Base-by-base conservation (phyloP, 2,113 vertebrate genomes). In the Hystrix brachyura region DNA sequence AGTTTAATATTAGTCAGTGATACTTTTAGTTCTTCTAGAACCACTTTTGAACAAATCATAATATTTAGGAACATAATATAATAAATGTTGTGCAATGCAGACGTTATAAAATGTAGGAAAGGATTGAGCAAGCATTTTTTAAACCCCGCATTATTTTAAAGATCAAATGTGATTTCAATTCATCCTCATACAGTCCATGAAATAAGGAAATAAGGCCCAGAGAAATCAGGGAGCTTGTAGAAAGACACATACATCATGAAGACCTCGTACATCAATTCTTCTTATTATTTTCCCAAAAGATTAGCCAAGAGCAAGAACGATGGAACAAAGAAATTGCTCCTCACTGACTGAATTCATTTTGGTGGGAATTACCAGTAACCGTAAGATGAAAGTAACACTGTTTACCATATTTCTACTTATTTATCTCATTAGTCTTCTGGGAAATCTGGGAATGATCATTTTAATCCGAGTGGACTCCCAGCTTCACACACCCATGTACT, bases 401-500 rank as follows among this genome's bases (percentile, higher is more conserved):
- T 97, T 96, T 15, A 34, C 1, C 2, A 8, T 23, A 0, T 81
- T 93, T 59, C 57, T 95, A 29, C 0, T 74, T 32, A 3, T 93
- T 67, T 96, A 91, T 17, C 32, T 95, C 11, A n/a, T 46, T 48
- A 86, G 5, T 46, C 4, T 97, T n/a, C 6, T 95, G 25, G 78
- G 53, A 29, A 95, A 97, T n/a, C 1, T 93, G 78, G 76, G 76
- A 0, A 94, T 88, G 38, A 51, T 94, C 34, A 71, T 83, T 2
- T 57, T 91, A 17, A 95, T 94, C 12, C 55, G 51, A 60, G 29
- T 81, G 43, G 64, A 86, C 1, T 8, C 74, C 15, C 46, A 92
- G 7, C 80, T 97, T 3, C 94, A 97, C 51, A 85, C 32, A 0
- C 90, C 90, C 0, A 93, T 96, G 82, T 96, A 95, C n/a, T 96